phyloP scores from a whole-genome alignment of 2,113 vertebrate genomes.

The Alosa alosa region DNA sequence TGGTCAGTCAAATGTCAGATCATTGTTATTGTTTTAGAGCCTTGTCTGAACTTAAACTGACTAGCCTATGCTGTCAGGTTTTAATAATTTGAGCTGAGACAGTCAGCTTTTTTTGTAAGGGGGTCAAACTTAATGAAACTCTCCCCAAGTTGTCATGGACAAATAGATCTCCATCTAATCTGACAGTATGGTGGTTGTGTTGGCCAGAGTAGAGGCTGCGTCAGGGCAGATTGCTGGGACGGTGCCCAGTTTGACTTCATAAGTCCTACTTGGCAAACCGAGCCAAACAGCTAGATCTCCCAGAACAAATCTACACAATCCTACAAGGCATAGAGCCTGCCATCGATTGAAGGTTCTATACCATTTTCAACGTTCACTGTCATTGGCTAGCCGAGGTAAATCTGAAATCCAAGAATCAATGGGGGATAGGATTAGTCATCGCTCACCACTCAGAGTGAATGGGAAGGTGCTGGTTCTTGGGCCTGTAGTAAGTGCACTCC shows the following conservation, averaged over 20 bases:
- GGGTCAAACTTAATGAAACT: slow-evolving; percentile 8
- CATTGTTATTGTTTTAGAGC: neutral
- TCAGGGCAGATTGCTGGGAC: slow-evolving; percentile 15
- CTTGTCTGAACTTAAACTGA: neutral
- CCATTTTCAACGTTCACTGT: neutral
- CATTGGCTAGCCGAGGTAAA: neutral
- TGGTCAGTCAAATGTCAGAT: slow-evolving; percentile 1
- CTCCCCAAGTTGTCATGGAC: neutral
- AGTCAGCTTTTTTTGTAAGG: neutral
- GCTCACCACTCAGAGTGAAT: neutral
- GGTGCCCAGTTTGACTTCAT: slow-evolving; percentile 29
- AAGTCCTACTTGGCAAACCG: neutral
- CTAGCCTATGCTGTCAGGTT: neutral
- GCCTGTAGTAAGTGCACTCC: neutral
- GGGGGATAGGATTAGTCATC: neutral
- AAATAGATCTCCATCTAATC: slow-evolving; percentile 28
- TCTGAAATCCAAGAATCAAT: neutral
- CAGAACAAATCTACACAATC: neutral
- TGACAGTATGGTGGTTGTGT: slow-evolving; percentile 25
- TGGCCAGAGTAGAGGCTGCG: neutral
- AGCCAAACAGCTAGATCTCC: neutral
- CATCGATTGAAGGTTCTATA: neutral
- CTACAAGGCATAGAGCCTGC: neutral
- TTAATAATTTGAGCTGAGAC: slow-evolving; percentile 15
- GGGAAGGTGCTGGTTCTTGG: neutral